These are phyloP conservation scores for Muntiacus reevesi DNA, from an alignment of 2,113 vertebrate genomes.

Conservation along the genomic window DNA sequence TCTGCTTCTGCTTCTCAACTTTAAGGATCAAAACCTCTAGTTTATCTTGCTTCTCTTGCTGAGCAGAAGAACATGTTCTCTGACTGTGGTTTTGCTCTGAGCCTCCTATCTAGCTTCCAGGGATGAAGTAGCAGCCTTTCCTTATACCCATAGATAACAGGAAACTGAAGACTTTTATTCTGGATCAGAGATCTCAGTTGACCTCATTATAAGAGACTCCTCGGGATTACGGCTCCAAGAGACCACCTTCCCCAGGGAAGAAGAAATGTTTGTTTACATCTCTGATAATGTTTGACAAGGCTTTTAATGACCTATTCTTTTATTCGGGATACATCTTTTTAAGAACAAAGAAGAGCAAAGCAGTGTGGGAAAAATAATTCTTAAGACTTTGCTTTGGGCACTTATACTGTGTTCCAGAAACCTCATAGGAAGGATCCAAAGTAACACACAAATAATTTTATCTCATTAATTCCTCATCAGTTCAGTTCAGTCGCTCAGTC, in stretches of 20 bases:
- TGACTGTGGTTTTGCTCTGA: neutral
- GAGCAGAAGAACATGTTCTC: neutral
- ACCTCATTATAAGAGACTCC: neutral
- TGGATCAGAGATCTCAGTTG: neutral
- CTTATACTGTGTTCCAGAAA: neutral
- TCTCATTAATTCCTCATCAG: neutral
- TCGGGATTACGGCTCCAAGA: neutral
- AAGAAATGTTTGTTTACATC: neutral
- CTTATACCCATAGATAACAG: fast-evolving
- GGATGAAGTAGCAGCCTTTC: neutral
- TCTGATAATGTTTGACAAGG: neutral
- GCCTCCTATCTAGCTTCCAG: neutral
- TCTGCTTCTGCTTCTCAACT: neutral
- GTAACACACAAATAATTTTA: neutral
- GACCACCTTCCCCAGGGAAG: neutral
- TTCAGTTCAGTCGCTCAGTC: too few relatives aligned
- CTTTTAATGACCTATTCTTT: neutral
- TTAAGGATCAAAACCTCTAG: neutral
- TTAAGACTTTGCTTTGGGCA: neutral
- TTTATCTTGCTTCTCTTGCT: neutral
- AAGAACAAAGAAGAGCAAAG: neutral
- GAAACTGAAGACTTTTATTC: neutral
- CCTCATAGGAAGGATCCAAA: neutral
- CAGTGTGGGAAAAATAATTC: neutral
- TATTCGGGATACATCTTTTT: neutral